A percentile compares a stretch with the other conserved stretches of the same genome.
Conservation (phyloP, 2,888 invertebrate species). For the Eremobia ochroleuca region DNA sequence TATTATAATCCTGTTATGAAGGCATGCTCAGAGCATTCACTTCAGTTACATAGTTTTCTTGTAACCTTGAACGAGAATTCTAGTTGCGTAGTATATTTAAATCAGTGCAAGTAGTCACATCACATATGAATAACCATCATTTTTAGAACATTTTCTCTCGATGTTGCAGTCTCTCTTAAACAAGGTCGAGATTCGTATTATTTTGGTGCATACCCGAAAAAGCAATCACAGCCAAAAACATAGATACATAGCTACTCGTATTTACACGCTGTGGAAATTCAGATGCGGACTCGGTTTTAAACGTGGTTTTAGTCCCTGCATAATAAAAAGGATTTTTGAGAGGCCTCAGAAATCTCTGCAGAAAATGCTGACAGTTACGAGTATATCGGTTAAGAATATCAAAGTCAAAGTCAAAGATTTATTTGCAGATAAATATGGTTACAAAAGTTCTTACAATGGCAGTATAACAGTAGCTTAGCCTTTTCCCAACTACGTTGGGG, state of each 20-base stretch:
- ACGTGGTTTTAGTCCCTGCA: too few relatives aligned
- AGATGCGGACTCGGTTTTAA: not conserved
- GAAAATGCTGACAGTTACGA: not conserved
- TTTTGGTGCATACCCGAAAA: not conserved
- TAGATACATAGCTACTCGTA: too few relatives aligned
- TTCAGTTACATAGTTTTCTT: slow-evolving; percentile 31
- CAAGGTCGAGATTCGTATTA: not conserved
- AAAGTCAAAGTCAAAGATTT: too few relatives aligned
- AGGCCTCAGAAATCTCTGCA: not conserved
- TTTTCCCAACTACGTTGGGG: not conserved
- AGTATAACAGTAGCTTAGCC: too few relatives aligned
- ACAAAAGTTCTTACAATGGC: too few relatives aligned
- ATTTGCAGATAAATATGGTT: too few relatives aligned
- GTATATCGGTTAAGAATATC: not conserved
- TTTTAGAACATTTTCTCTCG: not conserved
- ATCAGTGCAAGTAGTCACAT: not conserved
- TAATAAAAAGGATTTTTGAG: not conserved
- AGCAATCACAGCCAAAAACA: not conserved
- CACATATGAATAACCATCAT: not conserved
- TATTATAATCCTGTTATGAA: slow-evolving; percentile 46
- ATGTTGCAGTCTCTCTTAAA: not conserved
- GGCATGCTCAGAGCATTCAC: slow-evolving; percentile 1
- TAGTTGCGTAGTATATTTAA: not conserved
- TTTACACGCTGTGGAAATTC: not conserved
- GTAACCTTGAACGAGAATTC: slow-evolving; percentile 21